Percentiles rank a stretch among this genome's conserved stretches.
Evolutionary conservation across 2,797 vertebrate species (phyloP).

Genomic region (Myripristis jacobus): DNA sequence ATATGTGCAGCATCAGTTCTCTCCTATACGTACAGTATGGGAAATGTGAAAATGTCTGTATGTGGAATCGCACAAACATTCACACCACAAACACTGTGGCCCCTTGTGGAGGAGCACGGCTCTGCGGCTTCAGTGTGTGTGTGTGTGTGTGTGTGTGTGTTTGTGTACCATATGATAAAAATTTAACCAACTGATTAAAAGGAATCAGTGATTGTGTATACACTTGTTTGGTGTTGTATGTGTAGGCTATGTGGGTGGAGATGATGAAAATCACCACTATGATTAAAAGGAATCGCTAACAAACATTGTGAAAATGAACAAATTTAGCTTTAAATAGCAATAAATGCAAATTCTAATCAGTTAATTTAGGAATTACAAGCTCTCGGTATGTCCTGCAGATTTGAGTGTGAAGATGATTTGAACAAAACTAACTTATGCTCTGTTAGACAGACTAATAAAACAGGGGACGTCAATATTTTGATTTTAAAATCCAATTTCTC

Average conservation of each 20-base stretch:
- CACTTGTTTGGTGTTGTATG: background rate
- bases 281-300: slow-evolving; percentile 21
- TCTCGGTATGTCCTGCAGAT: slow-evolving; percentile 38
- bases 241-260: slow-evolving; percentile 3
- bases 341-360: slow-evolving; percentile 33
- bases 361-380: slow-evolving; percentile 32
- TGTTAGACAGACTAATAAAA: slow-evolving; percentile 60
- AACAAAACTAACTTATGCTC: slow-evolving; percentile 54
- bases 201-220: background rate
- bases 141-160: slow-evolving; percentile 2
- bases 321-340: slow-evolving; percentile 29
- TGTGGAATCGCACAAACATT: background rate
- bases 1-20: too few species aligned
- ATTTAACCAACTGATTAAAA: background rate
- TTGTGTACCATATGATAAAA: slow-evolving; percentile 1
- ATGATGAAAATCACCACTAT: slow-evolving; percentile 14
- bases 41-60: too few species aligned
- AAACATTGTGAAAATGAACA: background rate
- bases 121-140: background rate
- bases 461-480: slow-evolving; percentile 58
- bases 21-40: too few species aligned
- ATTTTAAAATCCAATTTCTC: slow-evolving; percentile 62
- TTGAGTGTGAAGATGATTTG: slow-evolving; percentile 40
- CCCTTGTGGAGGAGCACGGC: background rate
- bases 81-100: background rate